A percentile compares a stretch with the other conserved stretches of the same genome.
phyloP scores from a whole-genome alignment of 2,888 invertebrate genomes.

The Morpho helenor region DNA sequence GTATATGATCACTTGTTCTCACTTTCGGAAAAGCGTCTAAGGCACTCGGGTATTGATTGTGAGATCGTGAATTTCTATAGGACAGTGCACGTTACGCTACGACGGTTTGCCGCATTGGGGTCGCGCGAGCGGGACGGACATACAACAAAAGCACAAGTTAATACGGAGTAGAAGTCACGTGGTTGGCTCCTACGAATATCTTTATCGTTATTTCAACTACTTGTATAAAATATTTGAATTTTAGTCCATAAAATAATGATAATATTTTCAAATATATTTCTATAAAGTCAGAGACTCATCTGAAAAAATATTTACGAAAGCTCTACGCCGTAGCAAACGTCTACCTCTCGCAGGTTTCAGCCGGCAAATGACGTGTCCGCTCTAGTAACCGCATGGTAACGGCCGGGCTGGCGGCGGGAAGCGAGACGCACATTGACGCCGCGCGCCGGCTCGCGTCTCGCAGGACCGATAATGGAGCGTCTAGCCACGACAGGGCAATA shows the following conservation, averaged over 20 bases:
- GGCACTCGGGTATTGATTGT: constrained; percentile 36
- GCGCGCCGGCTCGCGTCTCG: constrained; percentile 23
- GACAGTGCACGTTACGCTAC: constrained; percentile 57
- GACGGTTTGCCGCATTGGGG: constrained; percentile 71
- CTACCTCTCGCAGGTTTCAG: constrained; percentile 26
- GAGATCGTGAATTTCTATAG: constrained; percentile 38
- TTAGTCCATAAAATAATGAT: too few relatives aligned
- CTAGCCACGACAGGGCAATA: constrained; percentile 8
- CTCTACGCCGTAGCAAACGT: constrained; percentile 1
- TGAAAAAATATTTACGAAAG: too few relatives aligned
- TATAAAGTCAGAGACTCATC: too few relatives aligned
- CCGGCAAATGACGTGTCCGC: constrained; percentile 41
- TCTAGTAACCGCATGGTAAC: constrained; percentile 36
- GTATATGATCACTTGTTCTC: too few relatives aligned
- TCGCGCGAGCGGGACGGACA: constrained; percentile 46
- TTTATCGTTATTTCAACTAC: not conserved
- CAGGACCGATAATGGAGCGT: constrained; percentile 20
- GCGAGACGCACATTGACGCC: constrained; percentile 33
- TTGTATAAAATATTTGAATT: too few relatives aligned
- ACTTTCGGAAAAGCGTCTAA: constrained; percentile 16
- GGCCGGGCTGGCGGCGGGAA: constrained; percentile 30
- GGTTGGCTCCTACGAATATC: constrained; percentile 2
- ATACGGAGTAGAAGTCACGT: constrained; percentile 27
- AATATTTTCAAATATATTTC: too few relatives aligned
- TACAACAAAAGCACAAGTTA: constrained; percentile 27